Percentiles rank a stretch among this genome's conserved stretches.
phyloP scores from a whole-genome alignment of 2,113 vertebrate species.

The Lophochroa leadbeateri region DNA sequence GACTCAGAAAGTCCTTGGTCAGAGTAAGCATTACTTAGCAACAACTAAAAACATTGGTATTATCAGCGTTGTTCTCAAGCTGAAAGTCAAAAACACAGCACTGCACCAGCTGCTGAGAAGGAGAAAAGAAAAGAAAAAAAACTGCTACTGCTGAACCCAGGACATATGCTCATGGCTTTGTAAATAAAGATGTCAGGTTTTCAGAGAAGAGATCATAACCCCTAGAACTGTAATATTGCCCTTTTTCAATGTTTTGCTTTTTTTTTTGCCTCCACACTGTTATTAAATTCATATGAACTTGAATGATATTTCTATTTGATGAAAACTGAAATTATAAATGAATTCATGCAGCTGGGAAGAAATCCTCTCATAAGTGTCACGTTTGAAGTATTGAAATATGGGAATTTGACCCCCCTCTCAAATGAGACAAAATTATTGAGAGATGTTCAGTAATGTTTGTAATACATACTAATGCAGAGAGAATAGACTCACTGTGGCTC shows the following conservation, averaged over 20 bases:
- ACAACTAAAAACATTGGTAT: no score
- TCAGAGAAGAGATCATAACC: slow-evolving; percentile 33
- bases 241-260: neutral
- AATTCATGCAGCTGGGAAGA: neutral
- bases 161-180: neutral
- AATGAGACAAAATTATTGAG: neutral
- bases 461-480: neutral
- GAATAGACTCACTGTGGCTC: neutral
- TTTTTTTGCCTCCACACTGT: slow-evolving; percentile 32
- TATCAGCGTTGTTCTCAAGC: no score
- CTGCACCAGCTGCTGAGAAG: no score
- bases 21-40: no score
- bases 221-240: neutral
- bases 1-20: no score
- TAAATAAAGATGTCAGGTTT: slow-evolving; percentile 52
- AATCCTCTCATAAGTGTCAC: slow-evolving; percentile 37
- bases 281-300: slow-evolving; percentile 58
- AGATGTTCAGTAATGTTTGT: neutral
- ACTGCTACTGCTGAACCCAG: no score
- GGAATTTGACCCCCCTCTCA: neutral
- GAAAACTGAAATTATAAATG: slow-evolving; percentile 56
- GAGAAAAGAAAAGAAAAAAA: no score
- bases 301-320: slow-evolving; percentile 47
- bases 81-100: no score
- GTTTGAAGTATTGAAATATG: slow-evolving; percentile 6